Evolutionary conservation across 2,797 vertebrate genomes (phyloP), one percentile per base, ranked within the genome.

Genomic region (Momotus momota): DNA sequence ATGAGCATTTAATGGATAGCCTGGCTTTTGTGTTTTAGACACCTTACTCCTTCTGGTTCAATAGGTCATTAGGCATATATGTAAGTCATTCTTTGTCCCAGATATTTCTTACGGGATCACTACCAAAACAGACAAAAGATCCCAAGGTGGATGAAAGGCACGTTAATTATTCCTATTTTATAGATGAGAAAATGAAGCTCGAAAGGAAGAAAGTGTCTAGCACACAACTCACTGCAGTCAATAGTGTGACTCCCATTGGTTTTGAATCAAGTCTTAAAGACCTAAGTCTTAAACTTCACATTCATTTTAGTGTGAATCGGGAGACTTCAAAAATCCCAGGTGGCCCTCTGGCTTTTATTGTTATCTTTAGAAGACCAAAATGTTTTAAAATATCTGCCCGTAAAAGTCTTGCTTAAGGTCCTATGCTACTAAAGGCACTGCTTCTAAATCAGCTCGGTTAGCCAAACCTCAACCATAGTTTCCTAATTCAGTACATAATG

Each of bases 121-220:
- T 92, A 86, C 46, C 81, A 91, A 92, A 95, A 48, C 27, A 91
- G 92, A 95, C 87, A 95, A 96, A 96, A 91, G 83, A 85, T 41
- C 14, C 29, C 35, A 78, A 93, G 51, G 22, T 72, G 51, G 35
- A 58, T 62, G 75, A 96, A 96, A 90, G 66, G 45, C 21, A 86
- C 33, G 51, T 86, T 92, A 93, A 94, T 92, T 83, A 83, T 89
- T 87, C 91, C 89, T 77, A 48, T 61, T 96, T 82, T 80, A 82
- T 35, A 73, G 67, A 78, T 23, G 45, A 95, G 74, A 81, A 94
- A 89, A 93, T 40, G 20, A 80, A 87, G 13, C 64, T 88, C 2
- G 1, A 69, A 90, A 71, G 11, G 21, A 19, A 77, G 41, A 73
- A 93, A 77, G 31, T 48, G 19, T 51, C 73, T 74, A 79, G 57